phyloP scores from a whole-genome alignment of 2,888 invertebrate genomes.

The Leptinotarsa tumamoca region DNA sequence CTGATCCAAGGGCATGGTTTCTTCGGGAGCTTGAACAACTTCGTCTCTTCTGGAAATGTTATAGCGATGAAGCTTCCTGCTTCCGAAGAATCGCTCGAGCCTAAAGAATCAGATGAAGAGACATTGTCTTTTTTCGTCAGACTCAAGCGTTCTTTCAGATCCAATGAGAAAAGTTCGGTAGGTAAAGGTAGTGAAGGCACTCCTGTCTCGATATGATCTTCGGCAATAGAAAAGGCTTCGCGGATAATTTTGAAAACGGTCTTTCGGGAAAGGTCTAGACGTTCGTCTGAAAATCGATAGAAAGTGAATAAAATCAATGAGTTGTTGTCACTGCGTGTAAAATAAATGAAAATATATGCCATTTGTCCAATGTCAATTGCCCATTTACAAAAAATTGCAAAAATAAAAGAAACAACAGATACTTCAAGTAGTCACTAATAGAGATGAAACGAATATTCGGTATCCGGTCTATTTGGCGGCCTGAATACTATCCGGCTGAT shows the following conservation, averaged over 20 bases:
- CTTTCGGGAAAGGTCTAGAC: conserved; percentile 56
- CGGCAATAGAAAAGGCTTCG: conserved; percentile 59
- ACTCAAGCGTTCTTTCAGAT: not conserved
- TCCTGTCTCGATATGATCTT: conserved; percentile 59
- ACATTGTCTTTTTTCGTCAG: no score
- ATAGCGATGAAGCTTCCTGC: conserved; percentile 49
- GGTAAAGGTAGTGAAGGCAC: conserved; percentile 54
- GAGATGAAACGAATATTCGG: no score
- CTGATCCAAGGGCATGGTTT: conserved; percentile 43
- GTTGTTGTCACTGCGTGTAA: no score
- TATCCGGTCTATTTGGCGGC: no score
- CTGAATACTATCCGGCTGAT: no score
- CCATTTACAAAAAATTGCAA: no score
- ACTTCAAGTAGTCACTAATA: no score
- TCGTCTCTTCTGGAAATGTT: conserved; percentile 39
- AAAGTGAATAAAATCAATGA: not conserved
- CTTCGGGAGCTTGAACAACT: conserved; percentile 50
- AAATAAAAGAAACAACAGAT: no score
- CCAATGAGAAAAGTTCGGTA: conserved; percentile 54
- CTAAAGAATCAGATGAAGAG: not conserved
- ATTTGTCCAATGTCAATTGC: no score
- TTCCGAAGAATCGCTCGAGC: not conserved
- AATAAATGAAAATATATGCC: no score
- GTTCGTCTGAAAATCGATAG: conserved; percentile 51
- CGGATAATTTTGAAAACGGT: conserved; percentile 59